Conservation (phyloP, 2,113 vertebrate genomes). For the Oryzias melastigma region DNA sequence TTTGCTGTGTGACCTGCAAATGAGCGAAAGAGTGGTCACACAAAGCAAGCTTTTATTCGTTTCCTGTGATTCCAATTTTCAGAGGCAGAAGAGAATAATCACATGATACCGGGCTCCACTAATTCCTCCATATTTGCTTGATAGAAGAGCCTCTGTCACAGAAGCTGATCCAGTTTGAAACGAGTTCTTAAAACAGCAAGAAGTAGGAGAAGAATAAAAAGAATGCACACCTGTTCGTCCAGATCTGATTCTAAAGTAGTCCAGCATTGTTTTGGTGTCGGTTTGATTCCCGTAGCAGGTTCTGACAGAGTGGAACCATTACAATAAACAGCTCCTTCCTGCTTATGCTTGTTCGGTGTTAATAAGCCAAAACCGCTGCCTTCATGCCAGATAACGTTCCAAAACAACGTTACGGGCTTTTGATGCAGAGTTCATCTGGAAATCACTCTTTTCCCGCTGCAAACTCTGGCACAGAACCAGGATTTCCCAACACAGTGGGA, state of each 20-base stretch:
- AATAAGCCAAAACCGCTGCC: constrained; percentile 31
- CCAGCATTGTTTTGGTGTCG: constrained; percentile 10
- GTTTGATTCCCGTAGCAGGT: constrained; percentile 39
- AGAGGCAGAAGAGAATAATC: constrained; percentile 33
- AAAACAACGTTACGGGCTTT: constrained; percentile 61
- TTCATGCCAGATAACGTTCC: constrained; percentile 32
- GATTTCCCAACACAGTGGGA: constrained; percentile 8
- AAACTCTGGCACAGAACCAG: constrained; percentile 9
- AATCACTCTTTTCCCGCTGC: constrained; percentile 51
- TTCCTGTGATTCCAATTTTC: constrained; percentile 31
- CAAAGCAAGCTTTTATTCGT: constrained; percentile 48
- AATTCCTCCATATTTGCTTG: constrained; percentile 28
- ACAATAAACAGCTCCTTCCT: constrained; percentile 22
- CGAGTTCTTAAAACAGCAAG: constrained; percentile 20
- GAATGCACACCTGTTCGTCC: constrained; percentile 16
- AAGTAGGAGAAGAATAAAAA: constrained; percentile 26
- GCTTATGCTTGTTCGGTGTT: constrained; percentile 41
- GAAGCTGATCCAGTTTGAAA: constrained; percentile 26
- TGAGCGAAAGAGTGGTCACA: constrained; percentile 20
- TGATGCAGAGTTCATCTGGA: constrained; percentile 44
- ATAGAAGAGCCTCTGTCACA: constrained; percentile 2
- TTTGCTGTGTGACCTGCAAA: constrained; percentile 45
- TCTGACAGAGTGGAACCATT: constrained; percentile 24
- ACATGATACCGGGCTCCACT: constrained; percentile 46
- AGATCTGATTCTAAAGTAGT: constrained; percentile 12